Percentiles rank a stretch among this genome's conserved stretches.
These are phyloP conservation scores for Cantharis flavilabris DNA, from an alignment of 2,888 invertebrate genomes.

Conservation along the genomic window DNA sequence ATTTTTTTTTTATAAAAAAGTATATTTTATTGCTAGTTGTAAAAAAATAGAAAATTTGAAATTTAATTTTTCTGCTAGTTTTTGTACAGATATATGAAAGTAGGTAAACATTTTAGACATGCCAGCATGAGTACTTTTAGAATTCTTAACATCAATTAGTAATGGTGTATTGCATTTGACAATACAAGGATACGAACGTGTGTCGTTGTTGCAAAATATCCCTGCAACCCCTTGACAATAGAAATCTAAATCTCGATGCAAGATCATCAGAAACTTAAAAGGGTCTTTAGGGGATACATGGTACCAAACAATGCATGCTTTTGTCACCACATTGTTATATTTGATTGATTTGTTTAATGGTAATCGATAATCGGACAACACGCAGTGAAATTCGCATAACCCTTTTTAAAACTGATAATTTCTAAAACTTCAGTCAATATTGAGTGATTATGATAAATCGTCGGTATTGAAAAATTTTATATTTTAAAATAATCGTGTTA, in stretches of 20 bases:
- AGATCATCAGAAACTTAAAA: slow-evolving; percentile 6
- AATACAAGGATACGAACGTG: slow-evolving; percentile 8
- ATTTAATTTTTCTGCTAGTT: too few species aligned
- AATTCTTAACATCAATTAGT: slow-evolving; percentile 10
- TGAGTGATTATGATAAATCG: slow-evolving; percentile 12
- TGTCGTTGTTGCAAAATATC: slow-evolving; percentile 15
- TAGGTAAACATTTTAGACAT: neutral
- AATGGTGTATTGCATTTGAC: slow-evolving; percentile 7
- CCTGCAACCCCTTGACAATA: slow-evolving; percentile 7
- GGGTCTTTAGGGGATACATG: slow-evolving; percentile 16
- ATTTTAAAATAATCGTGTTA: neutral
- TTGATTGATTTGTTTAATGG: slow-evolving; percentile 44
- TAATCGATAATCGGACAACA: slow-evolving; percentile 25
- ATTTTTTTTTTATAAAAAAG: too few species aligned
- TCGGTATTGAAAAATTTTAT: neutral
- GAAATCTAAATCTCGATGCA: slow-evolving; percentile 7
- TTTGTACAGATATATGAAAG: neutral
- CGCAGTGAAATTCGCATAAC: slow-evolving; percentile 19
- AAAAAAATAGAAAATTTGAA: too few species aligned
- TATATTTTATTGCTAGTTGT: too few species aligned
- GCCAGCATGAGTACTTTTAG: neutral
- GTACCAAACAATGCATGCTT: slow-evolving; percentile 40
- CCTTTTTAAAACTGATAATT: slow-evolving; percentile 2
- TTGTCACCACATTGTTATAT: slow-evolving; percentile 46
- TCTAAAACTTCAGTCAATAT: neutral